Evolutionary conservation across 2,113 vertebrate genomes (phyloP).

Genomic region (Mormyrus iriodes): DNA sequence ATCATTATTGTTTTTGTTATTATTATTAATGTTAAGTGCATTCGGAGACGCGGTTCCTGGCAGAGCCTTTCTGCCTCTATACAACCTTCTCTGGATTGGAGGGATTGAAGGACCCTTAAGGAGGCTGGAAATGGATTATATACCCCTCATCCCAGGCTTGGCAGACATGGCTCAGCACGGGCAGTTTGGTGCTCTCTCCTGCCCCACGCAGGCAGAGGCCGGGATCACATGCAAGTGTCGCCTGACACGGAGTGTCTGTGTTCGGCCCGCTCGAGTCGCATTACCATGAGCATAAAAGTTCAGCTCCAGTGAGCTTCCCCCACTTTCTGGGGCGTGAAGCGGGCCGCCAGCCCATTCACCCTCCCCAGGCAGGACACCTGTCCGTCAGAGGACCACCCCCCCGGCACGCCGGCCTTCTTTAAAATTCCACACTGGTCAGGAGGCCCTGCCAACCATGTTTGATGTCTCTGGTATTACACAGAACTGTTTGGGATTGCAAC

Average conservation of each 20-base stretch:
- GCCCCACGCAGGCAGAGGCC: neutral
- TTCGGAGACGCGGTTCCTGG: neutral
- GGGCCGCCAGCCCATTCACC: neutral
- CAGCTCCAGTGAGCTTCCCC: neutral
- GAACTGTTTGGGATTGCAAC: conserved; percentile 14
- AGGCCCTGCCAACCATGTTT: neutral
- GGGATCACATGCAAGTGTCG: neutral
- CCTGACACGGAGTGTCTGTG: neutral
- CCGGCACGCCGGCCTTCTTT: neutral
- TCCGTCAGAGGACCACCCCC: neutral
- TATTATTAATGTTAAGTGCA: neutral
- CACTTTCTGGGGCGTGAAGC: neutral
- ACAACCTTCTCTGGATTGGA: conserved; percentile 41
- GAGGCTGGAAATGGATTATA: conserved; percentile 30
- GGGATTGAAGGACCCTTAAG: conserved; percentile 35
- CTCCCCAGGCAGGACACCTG: conserved; percentile 11
- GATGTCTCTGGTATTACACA: conserved; percentile 17
- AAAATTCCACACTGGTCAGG: neutral
- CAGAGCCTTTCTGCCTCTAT: neutral
- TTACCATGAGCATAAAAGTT: neutral
- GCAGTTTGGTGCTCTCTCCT: neutral
- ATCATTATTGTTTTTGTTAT: neutral
- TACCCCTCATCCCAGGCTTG: too few species aligned
- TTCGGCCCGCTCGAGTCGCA: neutral
- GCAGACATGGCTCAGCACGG: neutral